Percentiles rank a stretch among this genome's conserved stretches.
Evolutionary conservation across 2,797 vertebrate genomes (phyloP).

Genomic region (Molossus alvarezi): DNA sequence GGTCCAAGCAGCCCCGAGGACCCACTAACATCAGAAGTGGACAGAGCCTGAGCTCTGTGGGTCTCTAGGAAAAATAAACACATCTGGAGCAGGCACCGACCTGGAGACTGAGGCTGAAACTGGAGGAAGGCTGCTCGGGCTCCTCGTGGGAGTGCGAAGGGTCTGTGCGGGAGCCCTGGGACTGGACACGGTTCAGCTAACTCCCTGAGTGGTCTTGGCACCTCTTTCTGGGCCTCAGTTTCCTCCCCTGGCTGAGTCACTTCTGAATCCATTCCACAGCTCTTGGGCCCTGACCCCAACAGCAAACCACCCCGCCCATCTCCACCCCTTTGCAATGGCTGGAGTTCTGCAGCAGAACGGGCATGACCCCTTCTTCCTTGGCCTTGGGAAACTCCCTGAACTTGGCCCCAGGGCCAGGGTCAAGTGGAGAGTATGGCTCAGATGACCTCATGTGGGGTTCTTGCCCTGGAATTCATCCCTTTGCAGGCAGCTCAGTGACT

Average conservation of each 20-base stretch:
- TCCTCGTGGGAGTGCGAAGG: not conserved
- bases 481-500: conserved; percentile 75
- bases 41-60: not conserved
- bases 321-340: not conserved
- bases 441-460: conserved; percentile 82
- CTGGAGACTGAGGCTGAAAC: not conserved
- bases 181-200: not conserved
- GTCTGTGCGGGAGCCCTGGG: not conserved
- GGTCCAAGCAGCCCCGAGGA: not conserved
- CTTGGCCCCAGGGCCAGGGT: conserved; percentile 62
- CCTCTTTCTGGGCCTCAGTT: not conserved
- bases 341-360: not conserved
- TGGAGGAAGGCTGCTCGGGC: too few relatives aligned
- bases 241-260: not conserved
- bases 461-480: conserved; percentile 61
- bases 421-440: conserved; percentile 72
- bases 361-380: conserved; percentile 61
- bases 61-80: conserved; percentile 59
- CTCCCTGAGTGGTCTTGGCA: not conserved
- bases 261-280: not conserved
- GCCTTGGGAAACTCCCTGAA: conserved; percentile 79
- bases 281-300: not conserved
- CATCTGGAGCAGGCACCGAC: not conserved
- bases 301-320: not conserved
- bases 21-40: conserved; percentile 52